Percentiles rank a stretch among this genome's conserved stretches.
Evolutionary conservation across 1,140 invertebrate genomes (phyloP).

Genomic region (Bemisia tabaci): DNA sequence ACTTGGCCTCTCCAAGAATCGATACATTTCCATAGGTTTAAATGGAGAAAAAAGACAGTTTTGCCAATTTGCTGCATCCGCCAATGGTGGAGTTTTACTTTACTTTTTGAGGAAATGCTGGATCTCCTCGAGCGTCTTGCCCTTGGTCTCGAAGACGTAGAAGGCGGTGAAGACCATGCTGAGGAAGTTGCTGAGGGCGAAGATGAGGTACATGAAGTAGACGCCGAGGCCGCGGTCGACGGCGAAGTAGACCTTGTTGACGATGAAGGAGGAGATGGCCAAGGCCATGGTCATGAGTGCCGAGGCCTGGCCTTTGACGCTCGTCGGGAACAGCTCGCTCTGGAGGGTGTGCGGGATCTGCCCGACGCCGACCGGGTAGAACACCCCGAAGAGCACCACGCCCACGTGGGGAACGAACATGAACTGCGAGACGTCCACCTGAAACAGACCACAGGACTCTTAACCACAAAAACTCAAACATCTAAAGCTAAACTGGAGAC

Average conservation of each 20-base stretch:
- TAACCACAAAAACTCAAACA: too few species aligned
- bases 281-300: conserved; percentile 20
- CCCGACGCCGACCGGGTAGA: conserved; percentile 23
- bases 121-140: conserved; percentile 60
- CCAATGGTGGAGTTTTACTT: too few species aligned
- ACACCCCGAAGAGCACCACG: conserved; percentile 14
- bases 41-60: too few species aligned
- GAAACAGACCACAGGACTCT: too few species aligned
- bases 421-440: background rate
- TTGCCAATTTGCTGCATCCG: too few species aligned
- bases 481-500: too few species aligned
- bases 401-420: conserved; percentile 16
- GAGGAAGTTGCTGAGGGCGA: conserved; percentile 28
- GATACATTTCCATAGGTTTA: too few species aligned
- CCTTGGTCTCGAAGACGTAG: conserved; percentile 54
- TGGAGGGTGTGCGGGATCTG: conserved; percentile 23
- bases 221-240: conserved; percentile 12
- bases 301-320: conserved; percentile 23
- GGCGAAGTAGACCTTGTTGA: conserved; percentile 20
- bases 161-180: conserved; percentile 38
- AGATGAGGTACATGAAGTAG: conserved; percentile 21
- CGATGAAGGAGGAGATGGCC: conserved; percentile 18
- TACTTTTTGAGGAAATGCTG: too few species aligned
- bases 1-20: too few species aligned
- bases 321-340: conserved; percentile 24